These are phyloP conservation scores for Bovichtus variegatus DNA, from an alignment of 2,797 vertebrate genomes.

Conservation along the genomic window DNA sequence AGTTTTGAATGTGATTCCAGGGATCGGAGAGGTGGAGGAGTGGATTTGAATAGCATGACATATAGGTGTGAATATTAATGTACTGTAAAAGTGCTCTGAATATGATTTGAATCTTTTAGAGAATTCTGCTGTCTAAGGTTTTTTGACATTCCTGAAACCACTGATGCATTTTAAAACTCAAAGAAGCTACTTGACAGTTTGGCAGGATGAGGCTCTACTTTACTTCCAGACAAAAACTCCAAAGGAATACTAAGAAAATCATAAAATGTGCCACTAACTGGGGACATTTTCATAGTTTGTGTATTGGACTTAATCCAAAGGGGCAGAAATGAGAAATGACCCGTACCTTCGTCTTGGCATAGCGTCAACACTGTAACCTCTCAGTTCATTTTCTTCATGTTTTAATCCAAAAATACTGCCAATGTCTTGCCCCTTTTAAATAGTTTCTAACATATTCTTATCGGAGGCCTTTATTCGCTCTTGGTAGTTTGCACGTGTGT, in stretches of 20 bases:
- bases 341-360: too few species aligned
- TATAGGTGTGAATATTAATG: conserved; percentile 56
- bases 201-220: conserved; percentile 14
- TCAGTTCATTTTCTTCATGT: too few species aligned
- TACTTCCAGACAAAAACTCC: not conserved
- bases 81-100: conserved; percentile 39
- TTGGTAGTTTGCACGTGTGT: not conserved
- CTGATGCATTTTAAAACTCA: conserved; percentile 26
- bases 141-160: conserved; percentile 44
- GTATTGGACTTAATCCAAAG: too few species aligned
- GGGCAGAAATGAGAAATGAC: too few species aligned
- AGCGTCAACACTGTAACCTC: too few species aligned
- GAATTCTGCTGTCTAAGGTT: conserved; percentile 42
- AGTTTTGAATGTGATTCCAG: conserved; percentile 26
- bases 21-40: not conserved
- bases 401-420: too few species aligned
- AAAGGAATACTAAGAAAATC: not conserved
- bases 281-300: too few species aligned
- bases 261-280: not conserved
- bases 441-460: not conserved
- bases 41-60: conserved; percentile 46
- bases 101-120: conserved; percentile 40
- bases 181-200: conserved; percentile 32
- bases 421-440: not conserved
- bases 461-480: not conserved